Evolutionary conservation across 2,113 vertebrate species (phyloP).

Genomic region (Rhipidura dahli): DNA sequence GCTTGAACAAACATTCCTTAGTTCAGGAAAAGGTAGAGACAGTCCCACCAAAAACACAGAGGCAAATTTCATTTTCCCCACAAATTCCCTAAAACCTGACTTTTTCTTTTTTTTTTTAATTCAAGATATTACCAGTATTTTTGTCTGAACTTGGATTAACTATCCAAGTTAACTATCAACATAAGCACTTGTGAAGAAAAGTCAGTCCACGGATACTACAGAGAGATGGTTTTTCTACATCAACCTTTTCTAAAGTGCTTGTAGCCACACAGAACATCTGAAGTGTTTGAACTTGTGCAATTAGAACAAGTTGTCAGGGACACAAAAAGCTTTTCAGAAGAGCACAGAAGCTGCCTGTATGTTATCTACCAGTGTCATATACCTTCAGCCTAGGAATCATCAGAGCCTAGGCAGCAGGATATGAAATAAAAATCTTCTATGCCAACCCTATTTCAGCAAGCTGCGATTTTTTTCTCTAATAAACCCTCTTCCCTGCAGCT

Average conservation of each 20-base stretch:
- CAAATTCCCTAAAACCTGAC: background rate
- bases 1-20: slow-evolving; percentile 25
- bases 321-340: slow-evolving; percentile 72
- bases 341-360: slow-evolving; percentile 62
- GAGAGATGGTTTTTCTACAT: slow-evolving; percentile 60
- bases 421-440: slow-evolving; percentile 62
- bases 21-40: background rate
- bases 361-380: slow-evolving; percentile 62
- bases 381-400: slow-evolving; percentile 66
- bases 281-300: slow-evolving; percentile 73
- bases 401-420: slow-evolving; percentile 66
- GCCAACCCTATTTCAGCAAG: slow-evolving; percentile 57
- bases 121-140: background rate
- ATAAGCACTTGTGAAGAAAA: slow-evolving; percentile 42
- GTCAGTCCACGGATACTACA: background rate
- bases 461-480: slow-evolving; percentile 56
- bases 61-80: background rate
- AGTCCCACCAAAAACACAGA: background rate
- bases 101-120: background rate
- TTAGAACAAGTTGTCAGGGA: slow-evolving; percentile 74
- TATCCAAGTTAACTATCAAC: slow-evolving; percentile 7
- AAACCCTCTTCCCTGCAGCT: slow-evolving; percentile 67
- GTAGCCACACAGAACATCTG: slow-evolving; percentile 54
- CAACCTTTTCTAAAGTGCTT: slow-evolving; percentile 65
- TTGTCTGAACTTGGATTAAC: background rate